Evolutionary conservation across 1,140 invertebrate species (phyloP).

Genomic region (Caenorhabditis inopinata): DNA sequence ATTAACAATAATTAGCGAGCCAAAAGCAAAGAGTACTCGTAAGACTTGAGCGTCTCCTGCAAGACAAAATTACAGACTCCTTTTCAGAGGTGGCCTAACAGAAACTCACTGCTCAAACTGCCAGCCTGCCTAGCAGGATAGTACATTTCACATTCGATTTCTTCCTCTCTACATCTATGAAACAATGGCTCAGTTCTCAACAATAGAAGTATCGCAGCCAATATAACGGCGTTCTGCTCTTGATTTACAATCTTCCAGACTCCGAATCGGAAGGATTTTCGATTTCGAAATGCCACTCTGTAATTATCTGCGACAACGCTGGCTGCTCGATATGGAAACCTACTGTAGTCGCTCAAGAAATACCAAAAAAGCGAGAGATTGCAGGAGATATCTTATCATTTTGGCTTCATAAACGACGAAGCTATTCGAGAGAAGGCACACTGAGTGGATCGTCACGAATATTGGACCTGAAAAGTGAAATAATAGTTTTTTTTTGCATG

Average conservation of each 20-base stretch:
- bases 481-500: not conserved
- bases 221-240: not conserved
- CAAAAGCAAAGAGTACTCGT: not conserved
- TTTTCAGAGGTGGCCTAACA: too few species aligned
- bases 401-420: slow-evolving; percentile 47
- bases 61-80: not conserved
- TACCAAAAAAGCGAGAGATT: not conserved
- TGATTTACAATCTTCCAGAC: not conserved
- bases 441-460: slow-evolving; percentile 26
- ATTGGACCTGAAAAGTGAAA: slow-evolving; percentile 2
- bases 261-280: too few species aligned
- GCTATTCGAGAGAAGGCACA: slow-evolving; percentile 46
- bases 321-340: too few species aligned
- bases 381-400: slow-evolving; percentile 38
- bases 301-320: too few species aligned
- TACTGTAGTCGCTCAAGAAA: not conserved
- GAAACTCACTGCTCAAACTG: not conserved
- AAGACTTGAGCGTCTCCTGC: slow-evolving; percentile 1
- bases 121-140: not conserved
- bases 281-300: not conserved
- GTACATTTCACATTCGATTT: slow-evolving; percentile 32
- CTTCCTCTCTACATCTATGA: slow-evolving; percentile 44
- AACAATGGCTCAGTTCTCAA: slow-evolving; percentile 33
- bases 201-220: not conserved
- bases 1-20: not conserved